Base-by-base conservation (phyloP, 37 sponge, comb jelly and placozoan species). In the Chondrilla cf. caribensis region DNA sequence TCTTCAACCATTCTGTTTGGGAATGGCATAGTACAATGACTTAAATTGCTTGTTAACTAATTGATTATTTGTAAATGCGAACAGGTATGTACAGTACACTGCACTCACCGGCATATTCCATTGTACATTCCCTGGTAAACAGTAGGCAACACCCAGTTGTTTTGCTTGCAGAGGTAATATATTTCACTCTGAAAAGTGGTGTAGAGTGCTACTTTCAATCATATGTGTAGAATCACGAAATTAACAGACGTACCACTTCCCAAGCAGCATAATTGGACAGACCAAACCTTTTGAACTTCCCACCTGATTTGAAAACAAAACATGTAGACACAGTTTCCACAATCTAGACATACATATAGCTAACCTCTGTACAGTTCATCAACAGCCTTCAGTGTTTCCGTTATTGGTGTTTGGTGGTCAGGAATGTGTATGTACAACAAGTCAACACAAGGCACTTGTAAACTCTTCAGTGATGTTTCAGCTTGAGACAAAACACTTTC, bases 61-160 rank as follows among this genome's bases (percentile, higher is more conserved):
- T 17, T 19, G 17, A 55, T 17, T 19, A 55, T 55, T 11, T 55
- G 57, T 55, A 55, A 11, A 55, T 55, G 17, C 17, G 57, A 19
- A 17, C 17, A 55, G 17, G 17, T 55, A 55, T 55, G 57, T 55
- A 55, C 11, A 55, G 11, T 55, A 55, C 57, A n/a, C n/a, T 11
- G 0, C 38, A 58, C 79, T 28, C 29, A 93, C 94, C 96, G 90
- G 5, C 95, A 94, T 2, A 97, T 70, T 37, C 90, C 84, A 60
- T 97, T 97, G 85, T 97, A 97, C 97, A 97, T 97, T 21, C 95
- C 95, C 37, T 97, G 95, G 70, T 97, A 97, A 39, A 93, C 87
- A 31, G 93, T 92, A 19, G 97, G 97, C 62, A 89, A 36, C 3
- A 94, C 87, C 88, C 89, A 97, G 3, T 88, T 90, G 55, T 94